Conservation (phyloP, 2,797 vertebrate genomes). For the Varecia variegata region DNA sequence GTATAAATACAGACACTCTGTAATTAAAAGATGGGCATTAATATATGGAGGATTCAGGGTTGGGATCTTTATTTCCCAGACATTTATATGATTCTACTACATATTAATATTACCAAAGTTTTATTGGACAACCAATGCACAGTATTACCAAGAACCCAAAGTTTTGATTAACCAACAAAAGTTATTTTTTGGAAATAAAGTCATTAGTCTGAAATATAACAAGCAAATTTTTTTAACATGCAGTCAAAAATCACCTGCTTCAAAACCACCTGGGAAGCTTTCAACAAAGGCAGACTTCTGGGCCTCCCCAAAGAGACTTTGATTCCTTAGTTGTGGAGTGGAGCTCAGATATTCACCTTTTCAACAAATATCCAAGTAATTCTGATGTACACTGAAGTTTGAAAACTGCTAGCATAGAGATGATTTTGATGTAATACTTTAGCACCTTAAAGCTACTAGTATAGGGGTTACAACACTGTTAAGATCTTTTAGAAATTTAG, state of each 20-base stretch:
- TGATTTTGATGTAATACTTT: neutral
- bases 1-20: neutral
- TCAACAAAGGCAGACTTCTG: neutral
- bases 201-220: slow-evolving; percentile 3
- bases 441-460: neutral
- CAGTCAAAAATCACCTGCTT: neutral
- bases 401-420: neutral
- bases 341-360: neutral
- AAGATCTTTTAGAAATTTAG: neutral
- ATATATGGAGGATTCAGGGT: neutral
- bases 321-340: neutral
- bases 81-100: neutral
- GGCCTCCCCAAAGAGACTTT: neutral
- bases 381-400: neutral
- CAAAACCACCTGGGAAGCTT: neutral
- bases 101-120: neutral
- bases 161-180: neutral
- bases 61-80: neutral
- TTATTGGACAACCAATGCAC: neutral
- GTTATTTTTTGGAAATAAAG: neutral
- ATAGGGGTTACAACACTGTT: neutral
- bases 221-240: neutral
- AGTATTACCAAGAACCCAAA: neutral
- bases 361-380: neutral
- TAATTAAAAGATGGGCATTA: neutral